phyloP scores from a whole-genome alignment of 2,113 vertebrate genomes.

The Silurus asotus region DNA sequence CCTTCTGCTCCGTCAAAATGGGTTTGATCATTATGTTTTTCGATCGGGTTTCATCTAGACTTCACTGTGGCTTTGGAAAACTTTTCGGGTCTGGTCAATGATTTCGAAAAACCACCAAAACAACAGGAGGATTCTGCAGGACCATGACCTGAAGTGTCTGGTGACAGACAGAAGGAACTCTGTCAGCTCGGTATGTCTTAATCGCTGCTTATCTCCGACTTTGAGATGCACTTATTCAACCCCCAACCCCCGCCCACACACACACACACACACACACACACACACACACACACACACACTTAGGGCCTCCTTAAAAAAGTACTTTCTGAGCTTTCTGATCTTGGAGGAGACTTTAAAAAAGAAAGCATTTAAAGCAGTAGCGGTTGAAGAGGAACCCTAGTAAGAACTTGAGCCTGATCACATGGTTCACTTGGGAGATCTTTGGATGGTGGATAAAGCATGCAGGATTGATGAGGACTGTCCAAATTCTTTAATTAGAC shows the following conservation, averaged over 20 bases:
- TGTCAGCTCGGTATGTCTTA: conserved; percentile 10
- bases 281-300: background rate
- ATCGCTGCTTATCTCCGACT: background rate
- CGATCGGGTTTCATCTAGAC: conserved; percentile 25
- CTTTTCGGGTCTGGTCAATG: background rate
- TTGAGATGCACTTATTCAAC: background rate
- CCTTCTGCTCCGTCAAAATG: background rate
- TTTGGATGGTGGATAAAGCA: background rate
- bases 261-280: too few species aligned
- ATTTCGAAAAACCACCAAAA: conserved; percentile 18
- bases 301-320: background rate
- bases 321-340: conserved; percentile 5
- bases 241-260: too few species aligned
- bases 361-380: background rate
- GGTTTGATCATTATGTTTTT: conserved; percentile 16
- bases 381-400: background rate
- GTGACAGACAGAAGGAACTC: conserved; percentile 8
- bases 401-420: background rate
- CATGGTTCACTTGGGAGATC: background rate
- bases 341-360: background rate
- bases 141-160: conserved; percentile 11
- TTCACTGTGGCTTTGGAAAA: conserved; percentile 4
- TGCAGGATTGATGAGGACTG: background rate
- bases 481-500: background rate
- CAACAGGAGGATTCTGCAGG: background rate